Evolutionary conservation across 1,140 invertebrate genomes (phyloP), one percentile per base, ranked within the genome.

Genomic region (Palaemon carinicauda): DNA sequence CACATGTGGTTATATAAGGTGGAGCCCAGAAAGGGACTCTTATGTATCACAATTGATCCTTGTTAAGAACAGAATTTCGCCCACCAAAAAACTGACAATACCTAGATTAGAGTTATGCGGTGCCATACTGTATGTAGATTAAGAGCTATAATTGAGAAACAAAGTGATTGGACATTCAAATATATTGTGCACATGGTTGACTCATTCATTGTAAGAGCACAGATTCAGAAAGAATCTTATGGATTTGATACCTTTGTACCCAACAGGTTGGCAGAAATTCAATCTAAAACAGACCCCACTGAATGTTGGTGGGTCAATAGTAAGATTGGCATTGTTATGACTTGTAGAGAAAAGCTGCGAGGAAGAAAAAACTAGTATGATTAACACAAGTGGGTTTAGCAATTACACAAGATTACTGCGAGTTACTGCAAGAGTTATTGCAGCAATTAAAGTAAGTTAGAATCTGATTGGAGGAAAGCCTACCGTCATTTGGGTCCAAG

Each of bases 41-140:
- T 75, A 41, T 71, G 50, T 51, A 21, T 21, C 17, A 21, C 31
- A 52, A 29, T 52, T 86, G 24, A n/a, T 86, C 3, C 53, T 75
- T 51, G 71, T 75, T 65, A 86, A 79, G 71, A 86, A 50, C 53
- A 3, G 83, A 53, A 86, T 86, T 27, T 50, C 83, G 56, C 83
- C 83, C 10, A 79, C 29, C 21, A 41, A 29, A 31, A 19, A 86
- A 78, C 31, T 79, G 21, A 56, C 75, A 51, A 29, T 77, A 24
- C 82, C 82, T n/a, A 77, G 71, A 84, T 51, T 84, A 5, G 71
- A 84, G 50, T 27, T n/a, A n/a, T n/a, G n/a, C n/a, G n/a, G n/a
- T n/a, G n/a, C n/a, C n/a, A n/a, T n/a, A n/a, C n/a, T n/a, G 9
- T 84, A 71, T 69, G 82, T 50, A 31, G 71, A 19, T 50, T 17